Evolutionary conservation across 2,797 vertebrate genomes (phyloP), one percentile per base, ranked within the genome.

Genomic region (Setipinna tenuifilis): DNA sequence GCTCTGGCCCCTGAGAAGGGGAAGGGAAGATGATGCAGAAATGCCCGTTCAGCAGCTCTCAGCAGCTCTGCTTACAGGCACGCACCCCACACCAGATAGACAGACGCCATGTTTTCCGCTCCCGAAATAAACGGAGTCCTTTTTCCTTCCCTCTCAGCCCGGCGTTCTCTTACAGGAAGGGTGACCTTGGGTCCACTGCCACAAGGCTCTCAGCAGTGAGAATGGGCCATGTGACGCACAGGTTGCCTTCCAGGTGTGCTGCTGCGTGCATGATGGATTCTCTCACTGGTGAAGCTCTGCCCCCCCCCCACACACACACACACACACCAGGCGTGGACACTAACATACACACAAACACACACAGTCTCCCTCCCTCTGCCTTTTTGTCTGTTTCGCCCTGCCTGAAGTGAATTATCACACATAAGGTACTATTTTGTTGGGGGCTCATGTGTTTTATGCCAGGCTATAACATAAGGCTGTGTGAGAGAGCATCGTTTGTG

Each of bases 101-200:
- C 28, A 75, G 68, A 75, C 68, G 68, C 28, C 68, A 75, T 75
- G 68, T 75, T 75, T 41, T 35, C 68, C 11, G 68, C 68, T 35
- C 68, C 68, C 28, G 19, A 75, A 75, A 75, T 75, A 75, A 75
- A 71, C 68, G 35, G 28, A 75, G 68, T 75, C 68, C 68, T 2
- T 75, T 71, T 75, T 75, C 28, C 68, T 75, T 14, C 14, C 25
- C 68, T 75, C 16, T 12, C 50, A 3, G 14, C 7, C 50, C 12
- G 14, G 68, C 28, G 68, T 41, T 75, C 68, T 35, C 31, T 41
- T 75, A 19, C 68, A 75, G 31, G 68, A 75, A 41, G 68, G 31
- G 68, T 35, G 68, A 35, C 68, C 68, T 71, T 71, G 68, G 68
- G 2, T 35, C 28, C 2, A 14, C 11, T 12, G 23, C 62, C 14